Percentiles rank a stretch among this genome's conserved stretches.
These are phyloP conservation scores for Aphelocoma californica DNA, from an alignment of 2,797 vertebrate genomes.

Conservation along the genomic window DNA sequence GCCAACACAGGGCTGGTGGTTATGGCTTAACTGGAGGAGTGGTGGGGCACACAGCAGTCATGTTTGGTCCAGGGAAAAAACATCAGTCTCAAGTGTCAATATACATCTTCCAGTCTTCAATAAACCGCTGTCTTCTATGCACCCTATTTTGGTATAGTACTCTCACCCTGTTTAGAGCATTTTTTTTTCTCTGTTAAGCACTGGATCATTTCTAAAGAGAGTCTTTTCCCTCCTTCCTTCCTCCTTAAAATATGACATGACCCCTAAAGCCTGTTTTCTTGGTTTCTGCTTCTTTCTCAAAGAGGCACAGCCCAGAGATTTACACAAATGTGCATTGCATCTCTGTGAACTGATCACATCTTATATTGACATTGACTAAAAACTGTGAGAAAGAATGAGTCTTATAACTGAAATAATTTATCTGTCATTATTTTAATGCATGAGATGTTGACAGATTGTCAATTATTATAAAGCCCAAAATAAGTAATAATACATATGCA, in stretches of 20 bases:
- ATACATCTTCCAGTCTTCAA: neutral
- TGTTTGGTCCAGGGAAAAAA: neutral
- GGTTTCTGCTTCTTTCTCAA: neutral
- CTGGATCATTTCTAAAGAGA: neutral
- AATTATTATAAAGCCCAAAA: neutral
- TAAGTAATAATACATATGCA: neutral
- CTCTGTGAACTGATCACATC: neutral
- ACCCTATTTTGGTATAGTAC: neutral
- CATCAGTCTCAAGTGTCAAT: neutral
- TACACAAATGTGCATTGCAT: neutral
- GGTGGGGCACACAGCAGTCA: rapidly evolving
- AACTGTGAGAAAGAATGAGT: neutral
- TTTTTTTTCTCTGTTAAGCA: neutral
- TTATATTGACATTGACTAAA: neutral
- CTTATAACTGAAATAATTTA: neutral
- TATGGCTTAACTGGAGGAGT: rapidly evolving
- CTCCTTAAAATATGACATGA: neutral
- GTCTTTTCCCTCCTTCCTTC: neutral
- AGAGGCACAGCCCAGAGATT: neutral
- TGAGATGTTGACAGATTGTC: neutral
- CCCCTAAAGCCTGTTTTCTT: neutral
- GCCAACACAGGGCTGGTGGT: neutral
- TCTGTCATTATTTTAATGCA: neutral
- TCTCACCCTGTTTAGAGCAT: neutral
- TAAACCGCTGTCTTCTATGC: neutral